Base-by-base conservation (phyloP, 2,888 invertebrate species). In the Drosophila borborema region DNA sequence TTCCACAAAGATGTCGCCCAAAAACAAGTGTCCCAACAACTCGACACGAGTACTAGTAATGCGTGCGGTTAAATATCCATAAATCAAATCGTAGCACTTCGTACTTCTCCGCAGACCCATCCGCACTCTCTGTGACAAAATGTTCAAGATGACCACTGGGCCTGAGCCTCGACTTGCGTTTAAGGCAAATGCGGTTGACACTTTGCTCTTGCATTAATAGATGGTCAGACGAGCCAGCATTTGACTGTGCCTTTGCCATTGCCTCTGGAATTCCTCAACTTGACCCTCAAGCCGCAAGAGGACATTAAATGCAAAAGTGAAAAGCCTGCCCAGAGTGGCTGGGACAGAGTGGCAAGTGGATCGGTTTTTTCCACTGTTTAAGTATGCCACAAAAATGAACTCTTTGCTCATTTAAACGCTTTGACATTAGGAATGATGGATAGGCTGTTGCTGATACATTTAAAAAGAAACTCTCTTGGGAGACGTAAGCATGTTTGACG, bases 31-130 rank as follows among this genome's bases (percentile, higher is more conserved):
- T 80, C 66, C 80, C 80, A 68, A 67, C 70, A 74, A 41, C 66
- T 64, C 65, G 41, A 77, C 76, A 77, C 60, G 54, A 77, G 69
- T 82, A 64, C 72, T 80, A 74, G 82, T 86, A 87, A 86, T 91
- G 90, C 86, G 85, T 92, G 92, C 80, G 92, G 92, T 92, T 92
- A 92, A 92, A 92, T 86, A 89, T 89, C 92, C 92, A 92, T 92
- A 92, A 92, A 92, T 92, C 92, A 92, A 92, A 92, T 87, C 86
- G 80, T 76, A 77, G 63, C 80, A 77, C 81, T 61, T 69, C 72
- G 69, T 31, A 31, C 49, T n/a, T 31, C 31, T 66, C 53, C 31
- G 69, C n/a, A 58, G 64, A 48, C 54, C 23, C 20, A n/a, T 9
- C 64, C 71, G 67, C 46, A 70, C 76, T 68, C 74, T 56, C 41